phyloP scores from a whole-genome alignment of 35 echinoderm and acorn worm species.

The Antedon bifida region DNA sequence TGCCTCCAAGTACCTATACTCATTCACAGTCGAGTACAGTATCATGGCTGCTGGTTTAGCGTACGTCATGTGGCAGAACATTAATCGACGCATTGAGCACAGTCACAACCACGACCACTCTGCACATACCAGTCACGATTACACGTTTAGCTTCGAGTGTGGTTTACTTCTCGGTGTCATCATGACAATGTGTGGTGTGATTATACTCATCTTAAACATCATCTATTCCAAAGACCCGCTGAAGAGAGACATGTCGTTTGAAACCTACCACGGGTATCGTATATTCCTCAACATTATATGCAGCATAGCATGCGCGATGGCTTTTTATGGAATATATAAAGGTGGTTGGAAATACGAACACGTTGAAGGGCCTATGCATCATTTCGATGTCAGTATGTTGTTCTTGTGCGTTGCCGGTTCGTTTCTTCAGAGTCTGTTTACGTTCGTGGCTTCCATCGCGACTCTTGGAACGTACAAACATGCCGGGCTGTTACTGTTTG shows the following conservation, averaged over 20 bases:
- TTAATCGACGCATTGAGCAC: slow-evolving; percentile 44
- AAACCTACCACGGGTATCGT: slow-evolving; percentile 70
- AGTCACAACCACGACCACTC: slow-evolving; percentile 1
- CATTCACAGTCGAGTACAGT: slow-evolving; percentile 83
- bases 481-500: slow-evolving; percentile 54
- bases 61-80: slow-evolving; percentile 93
- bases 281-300: slow-evolving; percentile 76
- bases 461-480: slow-evolving; percentile 20
- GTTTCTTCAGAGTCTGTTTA: slow-evolving; percentile 62
- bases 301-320: slow-evolving; percentile 40
- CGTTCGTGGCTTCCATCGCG: slow-evolving; percentile 62
- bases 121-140: slow-evolving; percentile 17
- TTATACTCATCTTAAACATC: slow-evolving; percentile 86
- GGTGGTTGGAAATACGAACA: slow-evolving; percentile 74
- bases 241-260: slow-evolving; percentile 58
- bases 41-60: slow-evolving; percentile 82
- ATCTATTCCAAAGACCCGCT: slow-evolving; percentile 58
- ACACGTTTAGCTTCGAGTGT: slow-evolving; percentile 59
- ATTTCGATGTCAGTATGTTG: slow-evolving; percentile 49
- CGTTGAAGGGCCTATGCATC: slow-evolving; percentile 48
- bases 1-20: slow-evolving; percentile 75
- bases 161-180: slow-evolving; percentile 70
- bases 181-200: slow-evolving; percentile 81
- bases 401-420: slow-evolving; percentile 54
- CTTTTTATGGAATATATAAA: slow-evolving; percentile 65